Percentiles rank a stretch among this genome's conserved stretches.
Evolutionary conservation across 1,140 invertebrate species (phyloP).

Genomic region (Platyscapa corneri): DNA sequence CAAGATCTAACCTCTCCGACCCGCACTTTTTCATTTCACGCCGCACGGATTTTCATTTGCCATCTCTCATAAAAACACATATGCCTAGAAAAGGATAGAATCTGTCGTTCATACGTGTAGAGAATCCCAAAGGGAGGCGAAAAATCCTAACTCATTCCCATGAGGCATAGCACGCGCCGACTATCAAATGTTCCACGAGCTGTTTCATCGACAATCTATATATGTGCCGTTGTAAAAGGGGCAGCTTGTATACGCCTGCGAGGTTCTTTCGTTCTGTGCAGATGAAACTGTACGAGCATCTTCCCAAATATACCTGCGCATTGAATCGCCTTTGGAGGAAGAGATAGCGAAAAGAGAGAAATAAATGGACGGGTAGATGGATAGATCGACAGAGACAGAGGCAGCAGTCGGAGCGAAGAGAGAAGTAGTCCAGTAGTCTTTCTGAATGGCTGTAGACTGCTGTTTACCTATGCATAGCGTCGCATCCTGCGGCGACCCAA

Average conservation of each 20-base stretch:
- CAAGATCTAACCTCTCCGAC: background rate
- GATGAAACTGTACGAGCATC: background rate
- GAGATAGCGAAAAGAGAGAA: background rate
- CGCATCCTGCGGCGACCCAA: slow-evolving; percentile 25
- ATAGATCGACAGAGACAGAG: background rate
- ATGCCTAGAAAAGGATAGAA: slow-evolving; percentile 3
- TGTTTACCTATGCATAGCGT: slow-evolving; percentile 57
- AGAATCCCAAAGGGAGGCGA: slow-evolving; percentile 22
- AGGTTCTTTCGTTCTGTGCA: background rate
- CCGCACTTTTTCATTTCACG: slow-evolving; percentile 46
- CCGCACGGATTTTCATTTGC: slow-evolving; percentile 36
- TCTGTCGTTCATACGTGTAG: background rate
- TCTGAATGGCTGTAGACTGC: slow-evolving; percentile 41
- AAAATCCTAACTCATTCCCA: slow-evolving; percentile 19
- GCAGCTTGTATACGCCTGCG: background rate
- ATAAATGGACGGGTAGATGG: background rate
- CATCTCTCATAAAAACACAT: slow-evolving; percentile 37
- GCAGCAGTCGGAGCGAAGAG: too few relatives aligned
- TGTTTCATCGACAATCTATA: background rate
- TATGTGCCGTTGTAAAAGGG: background rate
- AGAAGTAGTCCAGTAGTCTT: background rate
- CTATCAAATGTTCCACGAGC: slow-evolving; percentile 38
- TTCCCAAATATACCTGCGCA: background rate
- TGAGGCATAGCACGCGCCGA: slow-evolving; percentile 12
- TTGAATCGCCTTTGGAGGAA: background rate